Conservation (phyloP, 2,797 vertebrate genomes). For the Silurus lanzhouensis region DNA sequence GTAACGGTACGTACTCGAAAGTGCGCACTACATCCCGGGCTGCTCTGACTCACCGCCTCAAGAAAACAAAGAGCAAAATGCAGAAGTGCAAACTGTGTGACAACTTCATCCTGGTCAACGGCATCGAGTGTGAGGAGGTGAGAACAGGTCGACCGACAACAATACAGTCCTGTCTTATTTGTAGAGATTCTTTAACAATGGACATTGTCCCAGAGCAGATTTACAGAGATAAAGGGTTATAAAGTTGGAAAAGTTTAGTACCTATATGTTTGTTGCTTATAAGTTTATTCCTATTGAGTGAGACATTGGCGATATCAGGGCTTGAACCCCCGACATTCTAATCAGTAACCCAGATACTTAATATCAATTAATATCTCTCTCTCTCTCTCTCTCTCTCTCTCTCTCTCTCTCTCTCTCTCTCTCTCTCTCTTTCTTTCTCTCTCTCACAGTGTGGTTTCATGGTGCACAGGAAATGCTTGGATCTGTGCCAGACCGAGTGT, state of each 20-base stretch:
- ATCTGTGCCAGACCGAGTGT: slow-evolving; percentile 84
- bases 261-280: no score
- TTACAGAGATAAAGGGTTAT: no score
- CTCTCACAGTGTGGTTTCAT: slow-evolving; percentile 81
- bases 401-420: background rate
- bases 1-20: slow-evolving; percentile 66
- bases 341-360: no score
- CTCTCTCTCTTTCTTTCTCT: background rate
- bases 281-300: no score
- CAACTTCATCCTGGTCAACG: slow-evolving; percentile 85
- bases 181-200: no score
- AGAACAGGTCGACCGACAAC: background rate
- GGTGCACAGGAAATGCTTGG: slow-evolving; percentile 92
- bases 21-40: slow-evolving; percentile 77
- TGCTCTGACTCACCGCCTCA: slow-evolving; percentile 83
- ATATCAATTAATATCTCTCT: background rate
- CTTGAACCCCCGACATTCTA: no score
- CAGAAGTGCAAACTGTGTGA: slow-evolving; percentile 92
- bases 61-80: slow-evolving; percentile 85
- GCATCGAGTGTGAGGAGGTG: slow-evolving; percentile 94
- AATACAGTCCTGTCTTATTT: background rate
- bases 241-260: no score
- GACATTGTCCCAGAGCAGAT: no score
- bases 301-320: no score
- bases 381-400: background rate